Evolutionary conservation across 1,140 invertebrate genomes (phyloP), one percentile per base, ranked within the genome.

Genomic region (Cardiocondyla obscurior): DNA sequence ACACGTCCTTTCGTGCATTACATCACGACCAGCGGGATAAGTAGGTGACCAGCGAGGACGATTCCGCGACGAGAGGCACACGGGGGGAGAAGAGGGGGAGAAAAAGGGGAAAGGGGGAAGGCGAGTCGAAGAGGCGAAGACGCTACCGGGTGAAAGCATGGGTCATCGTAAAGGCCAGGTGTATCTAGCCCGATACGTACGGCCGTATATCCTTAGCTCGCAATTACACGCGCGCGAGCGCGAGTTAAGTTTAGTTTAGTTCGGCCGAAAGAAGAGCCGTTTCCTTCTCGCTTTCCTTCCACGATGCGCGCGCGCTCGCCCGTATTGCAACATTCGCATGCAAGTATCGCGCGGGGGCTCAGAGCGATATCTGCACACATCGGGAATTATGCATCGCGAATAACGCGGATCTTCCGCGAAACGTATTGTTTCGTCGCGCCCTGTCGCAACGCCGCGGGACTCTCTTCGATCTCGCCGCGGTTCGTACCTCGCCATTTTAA

Each of bases 91-190:
- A 4, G 39, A 19, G 42, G 14, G 12, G n/a, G 46, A 55, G 46
- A 10, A 25, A 49, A 30, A 7, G 60, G 67, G 22, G 67, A n/a
- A n/a, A n/a, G n/a, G n/a, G 14, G 3, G 39, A 19, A 57, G 14
- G 12, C 25, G 46, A 55, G 46, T 14, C 39, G 62, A 30, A 7
- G 60, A 77, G 22, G 67, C 46, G 84, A 73, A 84, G 85, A 89
- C 77, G 88, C 90, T 91, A 91, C 90, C 90, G 90, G 90, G 90
- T 89, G 90, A 91, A 91, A 91, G 90, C 89, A 89, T 57, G 87
- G 90, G 90, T 90, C 90, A 91, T 79, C 87, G 77, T 88, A 91
- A 88, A 90, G 90, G 90, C 90, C 85, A 79, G 69, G 46, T 83
- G 12, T 79, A 25, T 62, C 62, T 67, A 79, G 36, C 44, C 22